Base-by-base conservation (phyloP, 2,888 invertebrate genomes). In the Hymenopus coronatus region DNA sequence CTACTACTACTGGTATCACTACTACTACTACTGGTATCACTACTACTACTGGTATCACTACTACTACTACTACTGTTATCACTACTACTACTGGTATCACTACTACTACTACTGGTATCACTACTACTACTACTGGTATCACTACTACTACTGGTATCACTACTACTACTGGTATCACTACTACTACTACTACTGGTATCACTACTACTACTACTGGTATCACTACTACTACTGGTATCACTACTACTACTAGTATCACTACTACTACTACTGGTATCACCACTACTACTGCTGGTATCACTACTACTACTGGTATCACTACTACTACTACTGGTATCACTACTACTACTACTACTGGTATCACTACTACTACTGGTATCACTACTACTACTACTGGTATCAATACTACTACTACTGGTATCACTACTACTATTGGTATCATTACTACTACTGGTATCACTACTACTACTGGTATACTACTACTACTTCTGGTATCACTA, bases 41-140 rank as follows among this genome's bases (percentile, higher is more conserved):
- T 82, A 82, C 82, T 27, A 82, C 82, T 27, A 82, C 82, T 27
- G 27, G 8, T 82, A 82, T 9, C 9, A 30, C n/a, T 85, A 85
- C 33, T 40, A 85, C 85, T 33, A 46, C 40, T 85, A 85, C 85
- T 85, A n/a, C 85, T 40, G 33, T 40, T 85, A 46, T 40, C 33
- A 85, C 85, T 33, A 25, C 85, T 33, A 85, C 85, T 85, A 46
- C 85, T 85, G 54, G 40, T 85, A 27, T 40, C 33, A 85, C 85
- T 85, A 46, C 40, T 40, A 20, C 82, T 82, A 28, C 82, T 82
- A 82, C 82, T 40, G 9, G 40, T 85, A 85, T 40, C 33, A 27
- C 85, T n/a, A n/a, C 85, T 28, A 25, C 33, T 20, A 7, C 85
- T 84, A 30, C 27, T 84, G 33, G 40, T 25, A 25, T 20, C n/a